phyloP scores from a whole-genome alignment of 2,888 invertebrate species.

The Miltochrista miniata region DNA sequence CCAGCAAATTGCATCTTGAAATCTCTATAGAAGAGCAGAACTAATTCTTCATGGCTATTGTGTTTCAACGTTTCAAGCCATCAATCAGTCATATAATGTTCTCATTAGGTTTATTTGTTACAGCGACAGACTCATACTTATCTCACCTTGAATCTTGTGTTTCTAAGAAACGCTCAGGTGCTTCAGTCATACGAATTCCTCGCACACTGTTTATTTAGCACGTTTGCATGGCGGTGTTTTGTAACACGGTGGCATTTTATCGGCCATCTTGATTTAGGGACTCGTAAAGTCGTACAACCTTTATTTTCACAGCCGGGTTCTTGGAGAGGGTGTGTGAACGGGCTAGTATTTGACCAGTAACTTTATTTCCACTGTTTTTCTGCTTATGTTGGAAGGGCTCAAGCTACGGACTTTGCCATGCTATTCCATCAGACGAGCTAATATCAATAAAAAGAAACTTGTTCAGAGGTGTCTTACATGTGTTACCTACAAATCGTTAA shows the following conservation, averaged over 20 bases:
- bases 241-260: constrained; percentile 11
- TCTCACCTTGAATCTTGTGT: constrained; percentile 59
- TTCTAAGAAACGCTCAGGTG: constrained; percentile 55
- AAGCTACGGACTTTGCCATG: too few relatives aligned
- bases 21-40: not conserved
- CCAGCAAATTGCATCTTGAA: not conserved
- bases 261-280: not conserved
- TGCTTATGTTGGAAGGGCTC: too few relatives aligned
- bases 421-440: too few relatives aligned
- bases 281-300: too few relatives aligned
- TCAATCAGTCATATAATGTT: constrained; percentile 18
- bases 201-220: constrained; percentile 44
- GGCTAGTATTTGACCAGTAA: too few relatives aligned
- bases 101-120: constrained; percentile 30
- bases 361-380: too few relatives aligned
- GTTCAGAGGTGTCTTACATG: constrained; percentile 40
- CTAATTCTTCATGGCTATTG: not conserved
- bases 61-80: constrained; percentile 13
- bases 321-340: too few relatives aligned
- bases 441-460: not conserved
- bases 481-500: constrained; percentile 32
- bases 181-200: constrained; percentile 62
- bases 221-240: constrained; percentile 26
- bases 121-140: constrained; percentile 38
- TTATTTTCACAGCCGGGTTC: too few relatives aligned